These are phyloP conservation scores for Anomalospiza imberbis DNA, from an alignment of 2,797 vertebrate genomes.

Conservation along the genomic window DNA sequence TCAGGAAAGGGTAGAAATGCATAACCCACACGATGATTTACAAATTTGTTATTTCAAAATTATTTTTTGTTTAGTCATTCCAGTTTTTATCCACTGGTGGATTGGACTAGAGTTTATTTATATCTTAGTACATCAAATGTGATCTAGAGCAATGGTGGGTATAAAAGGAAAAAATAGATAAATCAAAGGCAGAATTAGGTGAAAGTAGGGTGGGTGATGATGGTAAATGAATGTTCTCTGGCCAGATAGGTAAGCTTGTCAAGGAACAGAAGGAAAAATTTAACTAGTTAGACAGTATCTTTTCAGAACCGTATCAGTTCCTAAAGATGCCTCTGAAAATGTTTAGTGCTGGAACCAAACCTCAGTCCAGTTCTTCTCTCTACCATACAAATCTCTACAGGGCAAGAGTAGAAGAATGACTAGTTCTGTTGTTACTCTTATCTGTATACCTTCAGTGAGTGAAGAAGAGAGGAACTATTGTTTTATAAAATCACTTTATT, in stretches of 20 bases:
- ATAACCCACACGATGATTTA: neutral
- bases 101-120: neutral
- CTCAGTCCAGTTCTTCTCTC: neutral
- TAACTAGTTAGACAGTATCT: neutral
- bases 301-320: neutral
- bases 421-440: neutral
- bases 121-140: neutral
- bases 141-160: neutral
- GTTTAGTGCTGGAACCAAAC: neutral
- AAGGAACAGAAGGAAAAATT: neutral
- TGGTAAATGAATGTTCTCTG: neutral
- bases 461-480: neutral
- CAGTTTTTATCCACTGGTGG: neutral
- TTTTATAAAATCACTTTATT: neutral
- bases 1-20: neutral
- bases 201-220: neutral
- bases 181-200: neutral
- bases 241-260: neutral
- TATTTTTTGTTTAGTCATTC: neutral
- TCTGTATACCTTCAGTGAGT: neutral
- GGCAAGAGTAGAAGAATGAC: neutral
- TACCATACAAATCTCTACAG: neutral
- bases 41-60: neutral
- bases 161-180: neutral
- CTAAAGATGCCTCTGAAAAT: neutral